phyloP scores from a whole-genome alignment of 2,113 vertebrate species.

The Scatophagus argus region DNA sequence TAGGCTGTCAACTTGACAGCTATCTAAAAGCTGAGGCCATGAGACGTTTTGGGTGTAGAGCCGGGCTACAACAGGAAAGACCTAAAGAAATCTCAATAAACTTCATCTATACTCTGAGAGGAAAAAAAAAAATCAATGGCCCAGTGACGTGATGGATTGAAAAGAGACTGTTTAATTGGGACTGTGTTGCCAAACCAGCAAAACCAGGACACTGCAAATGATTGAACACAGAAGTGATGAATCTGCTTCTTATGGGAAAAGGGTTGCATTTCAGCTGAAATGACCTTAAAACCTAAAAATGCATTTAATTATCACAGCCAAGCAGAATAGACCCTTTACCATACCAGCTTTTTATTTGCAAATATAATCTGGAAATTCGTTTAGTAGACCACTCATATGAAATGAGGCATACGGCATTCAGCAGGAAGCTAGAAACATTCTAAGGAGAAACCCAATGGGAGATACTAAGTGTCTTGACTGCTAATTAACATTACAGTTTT shows the following conservation, averaged over 20 bases:
- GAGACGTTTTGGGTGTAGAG: background rate
- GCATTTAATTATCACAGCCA: constrained; percentile 20
- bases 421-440: constrained; percentile 4
- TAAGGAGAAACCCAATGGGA: background rate
- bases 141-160: constrained; percentile 59
- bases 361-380: background rate
- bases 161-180: constrained; percentile 53
- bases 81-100: constrained; percentile 14
- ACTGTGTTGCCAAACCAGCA: constrained; percentile 58
- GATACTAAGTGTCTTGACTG: background rate
- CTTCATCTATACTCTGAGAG: constrained; percentile 1
- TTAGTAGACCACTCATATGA: too few species aligned
- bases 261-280: constrained; percentile 22
- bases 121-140: constrained; percentile 59
- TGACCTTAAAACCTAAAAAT: constrained; percentile 29
- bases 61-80: constrained; percentile 14
- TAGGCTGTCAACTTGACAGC: background rate
- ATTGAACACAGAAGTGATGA: constrained; percentile 31
- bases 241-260: constrained; percentile 29
- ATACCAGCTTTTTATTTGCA: background rate
- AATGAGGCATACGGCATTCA: too few species aligned
- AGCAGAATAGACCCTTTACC: background rate
- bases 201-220: constrained; percentile 55
- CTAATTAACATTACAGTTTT: background rate
- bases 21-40: constrained; percentile 1